Base-by-base conservation (phyloP, 1,140 invertebrate genomes). In the Maniola jurtina region DNA sequence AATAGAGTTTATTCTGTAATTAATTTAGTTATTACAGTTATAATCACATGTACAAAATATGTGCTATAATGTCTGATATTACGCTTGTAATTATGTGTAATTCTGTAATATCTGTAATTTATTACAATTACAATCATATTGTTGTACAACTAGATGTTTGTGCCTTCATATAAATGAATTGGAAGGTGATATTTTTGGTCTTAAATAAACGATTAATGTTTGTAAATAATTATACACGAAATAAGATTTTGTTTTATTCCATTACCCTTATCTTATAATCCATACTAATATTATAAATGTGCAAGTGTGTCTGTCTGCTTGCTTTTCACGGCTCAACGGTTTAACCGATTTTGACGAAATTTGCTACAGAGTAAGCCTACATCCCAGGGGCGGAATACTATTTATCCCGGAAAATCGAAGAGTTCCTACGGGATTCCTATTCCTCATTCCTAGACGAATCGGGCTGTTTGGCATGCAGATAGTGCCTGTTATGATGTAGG, bases 161-260 rank as follows among this genome's bases (percentile, higher is more conserved):
- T 84, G 80, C 83, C 81, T 86, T 86, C 79, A 71, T 73, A 42
- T 74, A 79, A 64, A 69, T 40, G 58, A 75, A 50, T 36, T 61
- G 52, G 81, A 82, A 84, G 85, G 83, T 88, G 83, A 86, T 88
- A 86, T 85, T 75, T 86, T 81, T 84, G 75, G 73, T 86, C 81
- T 80, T 85, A 77, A 80, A 85, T 83, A 81, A 87, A 85, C 73
- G 66, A 83, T 82, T 78, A 86, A 86, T 88, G 83, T 88, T 86
- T 88, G 85, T 88, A 88, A 83, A 88, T 88, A 80, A 78, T 76
- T 76, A 76, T 77, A 88, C 73, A 83, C 68, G 64, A 72, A 50
- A 64, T 55, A 55, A 11, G 34, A 9, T 68, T 45, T 72, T 76
- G 76, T 87, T 82, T 77, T 77, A 77, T 82, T 81, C 80, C 10